These are phyloP conservation scores for Ochropleura leucogaster DNA, from an alignment of 2,888 invertebrate species.

Conservation along the genomic window DNA sequence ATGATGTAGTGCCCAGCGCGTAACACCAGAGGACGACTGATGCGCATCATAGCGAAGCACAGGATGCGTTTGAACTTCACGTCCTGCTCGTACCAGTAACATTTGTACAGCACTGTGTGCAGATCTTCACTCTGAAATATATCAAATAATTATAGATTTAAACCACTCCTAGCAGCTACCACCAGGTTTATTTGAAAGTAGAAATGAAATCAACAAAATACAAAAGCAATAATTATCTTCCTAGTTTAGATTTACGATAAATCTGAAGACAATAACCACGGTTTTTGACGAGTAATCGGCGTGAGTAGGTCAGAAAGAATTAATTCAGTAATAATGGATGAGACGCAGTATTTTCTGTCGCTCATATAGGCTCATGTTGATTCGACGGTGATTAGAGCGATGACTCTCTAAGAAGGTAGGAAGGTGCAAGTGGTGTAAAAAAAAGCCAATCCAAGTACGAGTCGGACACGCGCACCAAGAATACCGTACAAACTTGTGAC, in stretches of 20 bases:
- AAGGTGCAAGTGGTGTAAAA: too few relatives aligned
- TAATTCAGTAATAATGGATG: not conserved
- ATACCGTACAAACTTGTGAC: too few relatives aligned
- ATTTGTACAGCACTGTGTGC: slow-evolving; percentile 85
- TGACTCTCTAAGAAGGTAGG: not conserved
- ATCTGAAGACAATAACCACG: too few relatives aligned
- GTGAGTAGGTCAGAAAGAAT: not conserved
- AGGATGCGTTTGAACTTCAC: slow-evolving; percentile 83
- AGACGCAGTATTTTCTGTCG: not conserved
- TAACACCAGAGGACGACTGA: slow-evolving; percentile 82
- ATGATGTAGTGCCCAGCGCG: slow-evolving; percentile 87
- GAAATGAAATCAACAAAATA: not conserved
- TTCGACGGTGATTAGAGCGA: not conserved
- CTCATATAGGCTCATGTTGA: not conserved
- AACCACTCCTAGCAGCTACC: not conserved
- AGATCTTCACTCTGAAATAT: slow-evolving; percentile 82
- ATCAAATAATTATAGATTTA: not conserved
- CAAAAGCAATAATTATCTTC: not conserved
- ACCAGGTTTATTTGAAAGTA: not conserved
- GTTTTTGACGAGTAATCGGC: not conserved
- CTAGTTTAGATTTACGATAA: not conserved
- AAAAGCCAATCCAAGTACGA: too few relatives aligned
- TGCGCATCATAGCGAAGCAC: slow-evolving; percentile 86
- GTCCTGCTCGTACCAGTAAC: slow-evolving; percentile 89
- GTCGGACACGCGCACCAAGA: too few relatives aligned